Evolutionary conservation across 2,888 invertebrate species (phyloP), one percentile per base, ranked within the genome.

Genomic region (Megamerina dolium): DNA sequence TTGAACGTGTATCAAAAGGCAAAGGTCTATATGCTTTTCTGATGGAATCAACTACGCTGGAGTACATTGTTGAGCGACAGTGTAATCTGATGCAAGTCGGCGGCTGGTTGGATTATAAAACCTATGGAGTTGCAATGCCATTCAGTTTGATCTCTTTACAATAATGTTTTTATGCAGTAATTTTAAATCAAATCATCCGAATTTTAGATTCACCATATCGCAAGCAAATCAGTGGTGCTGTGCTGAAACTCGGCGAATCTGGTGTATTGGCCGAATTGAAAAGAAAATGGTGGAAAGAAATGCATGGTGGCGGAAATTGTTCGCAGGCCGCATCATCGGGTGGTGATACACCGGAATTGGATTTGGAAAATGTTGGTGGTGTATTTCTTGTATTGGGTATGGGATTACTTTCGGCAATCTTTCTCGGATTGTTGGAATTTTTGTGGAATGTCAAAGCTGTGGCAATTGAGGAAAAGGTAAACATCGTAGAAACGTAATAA

Each of bases 41-140:
- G 34, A 95, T 96, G 91, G 97, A 97, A 74, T 94, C 93, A 5
- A 87, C 93, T 0, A 85, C 87, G 2, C 85, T 97, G 51, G 96
- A 99, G 70, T 99, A 95, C 71, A 85, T 85, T 58, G 78, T 87
- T 50, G 87, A 91, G 68, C 77, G 87, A 48, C 79, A 89, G 58
- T 95, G 94, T 63, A 84, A 89, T 36, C 76, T 94, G 49, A 84
- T 81, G 62, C 85, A 88, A 75, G 82, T 89, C 8, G 89, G 91
- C 1, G 79, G 82, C 4, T 79, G 84, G 61, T 72, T 95, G 46
- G 93, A 94, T 71, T 85, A 85, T 29, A 94, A 94, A 67, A 93
- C 92, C 49, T 95, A 94, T 63, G 94, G 94, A 37, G 89, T 95
- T 46, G 94, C 92, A 1, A 85, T 92, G 80, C 89, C 89, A 3